Conservation (phyloP, 2,888 invertebrate species). For the Drosophila fungiperda region DNA sequence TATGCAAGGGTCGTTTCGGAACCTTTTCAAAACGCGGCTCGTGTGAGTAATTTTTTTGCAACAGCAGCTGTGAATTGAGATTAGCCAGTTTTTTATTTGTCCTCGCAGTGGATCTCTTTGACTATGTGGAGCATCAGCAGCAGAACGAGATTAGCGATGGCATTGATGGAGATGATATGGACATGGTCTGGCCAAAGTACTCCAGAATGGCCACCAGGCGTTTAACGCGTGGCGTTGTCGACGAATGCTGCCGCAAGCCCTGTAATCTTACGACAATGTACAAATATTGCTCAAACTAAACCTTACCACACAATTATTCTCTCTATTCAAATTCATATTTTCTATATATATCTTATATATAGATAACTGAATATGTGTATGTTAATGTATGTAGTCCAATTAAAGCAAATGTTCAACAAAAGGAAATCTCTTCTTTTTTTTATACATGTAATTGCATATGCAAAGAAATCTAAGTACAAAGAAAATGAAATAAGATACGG, state of each 20-base stretch:
- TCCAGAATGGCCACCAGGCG: constrained; percentile 47
- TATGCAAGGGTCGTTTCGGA: constrained; percentile 36
- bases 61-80: constrained; percentile 4
- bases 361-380: neutral
- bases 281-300: constrained; percentile 39
- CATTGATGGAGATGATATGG: neutral
- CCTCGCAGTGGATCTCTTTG: constrained; percentile 54
- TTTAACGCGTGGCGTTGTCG: constrained; percentile 49
- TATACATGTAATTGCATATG: neutral
- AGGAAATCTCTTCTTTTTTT: too few species aligned
- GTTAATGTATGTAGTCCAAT: constrained; percentile 3
- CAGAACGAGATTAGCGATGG: constrained; percentile 29
- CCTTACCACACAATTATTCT: neutral
- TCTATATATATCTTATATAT: neutral
- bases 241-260: constrained; percentile 56
- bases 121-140: constrained; percentile 54
- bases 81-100: constrained; percentile 10
- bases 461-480: neutral
- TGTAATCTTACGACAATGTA: constrained; percentile 6
- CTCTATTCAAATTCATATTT: constrained; percentile 3
- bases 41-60: constrained; percentile 39
- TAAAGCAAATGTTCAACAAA: constrained; percentile 9
- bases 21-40: constrained; percentile 42
- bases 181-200: neutral
- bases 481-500: neutral